phyloP scores from a whole-genome alignment of 2,797 vertebrate genomes.

The Gymnocypris eckloni region DNA sequence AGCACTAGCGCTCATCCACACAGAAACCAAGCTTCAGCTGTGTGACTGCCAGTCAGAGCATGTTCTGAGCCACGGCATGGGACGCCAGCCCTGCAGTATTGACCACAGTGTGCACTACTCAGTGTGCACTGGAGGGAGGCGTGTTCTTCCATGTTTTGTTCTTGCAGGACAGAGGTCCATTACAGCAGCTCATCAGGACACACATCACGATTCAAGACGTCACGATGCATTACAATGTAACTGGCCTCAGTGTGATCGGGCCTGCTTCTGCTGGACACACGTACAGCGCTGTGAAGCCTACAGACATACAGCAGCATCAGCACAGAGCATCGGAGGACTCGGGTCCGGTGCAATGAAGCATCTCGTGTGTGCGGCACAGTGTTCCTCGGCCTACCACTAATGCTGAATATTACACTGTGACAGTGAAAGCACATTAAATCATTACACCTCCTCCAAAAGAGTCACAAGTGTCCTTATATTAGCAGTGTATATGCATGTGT shows the following conservation, averaged over 20 bases:
- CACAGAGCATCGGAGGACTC: not conserved
- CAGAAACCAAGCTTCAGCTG: constrained; percentile 24
- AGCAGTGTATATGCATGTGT: not conserved
- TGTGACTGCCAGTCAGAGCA: constrained; percentile 45
- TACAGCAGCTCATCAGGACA: not conserved
- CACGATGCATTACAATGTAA: not conserved
- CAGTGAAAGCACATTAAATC: not conserved
- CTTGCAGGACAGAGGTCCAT: constrained; percentile 8
- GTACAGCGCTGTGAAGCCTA: not conserved
- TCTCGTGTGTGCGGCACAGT: not conserved
- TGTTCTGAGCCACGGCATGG: constrained; percentile 39
- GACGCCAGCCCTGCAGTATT: constrained; percentile 13
- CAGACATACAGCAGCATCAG: not conserved
- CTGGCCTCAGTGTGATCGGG: not conserved
- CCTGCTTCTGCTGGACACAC: no score
- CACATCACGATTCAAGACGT: not conserved
- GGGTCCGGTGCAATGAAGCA: not conserved
- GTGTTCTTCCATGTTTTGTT: constrained; percentile 2
- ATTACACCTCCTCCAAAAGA: not conserved
- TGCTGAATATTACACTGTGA: not conserved
- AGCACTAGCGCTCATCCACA: constrained; percentile 19
- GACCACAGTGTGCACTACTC: constrained; percentile 20
- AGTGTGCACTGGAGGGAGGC: constrained; percentile 12
- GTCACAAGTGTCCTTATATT: not conserved
- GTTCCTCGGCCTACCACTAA: not conserved